Conservation (phyloP, 2,113 vertebrate genomes). For the Natator depressus region DNA sequence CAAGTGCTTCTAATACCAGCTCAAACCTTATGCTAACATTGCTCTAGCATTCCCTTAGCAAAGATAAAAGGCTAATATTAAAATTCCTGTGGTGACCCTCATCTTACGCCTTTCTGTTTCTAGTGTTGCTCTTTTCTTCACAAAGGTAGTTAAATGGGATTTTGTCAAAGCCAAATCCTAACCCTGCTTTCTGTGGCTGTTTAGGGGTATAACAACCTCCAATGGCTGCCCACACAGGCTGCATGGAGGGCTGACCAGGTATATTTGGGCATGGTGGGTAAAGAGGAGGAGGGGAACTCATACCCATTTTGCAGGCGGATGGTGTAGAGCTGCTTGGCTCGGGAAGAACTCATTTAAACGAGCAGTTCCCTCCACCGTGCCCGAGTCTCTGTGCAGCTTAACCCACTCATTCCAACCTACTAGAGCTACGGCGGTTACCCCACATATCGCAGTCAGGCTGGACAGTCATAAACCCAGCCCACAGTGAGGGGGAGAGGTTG, state of each 20-base stretch:
- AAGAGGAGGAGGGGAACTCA: not conserved
- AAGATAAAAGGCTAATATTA: not conserved
- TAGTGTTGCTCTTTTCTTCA: not conserved
- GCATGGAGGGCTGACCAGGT: not conserved
- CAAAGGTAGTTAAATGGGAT: not conserved
- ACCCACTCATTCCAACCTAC: not conserved
- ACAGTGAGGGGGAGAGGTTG: not conserved
- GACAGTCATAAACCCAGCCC: not conserved
- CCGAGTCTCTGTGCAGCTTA: not conserved
- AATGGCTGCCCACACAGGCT: not conserved
- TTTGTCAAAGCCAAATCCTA: not conserved
- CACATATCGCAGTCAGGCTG: not conserved
- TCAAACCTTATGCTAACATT: not conserved
- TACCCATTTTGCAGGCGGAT: not conserved
- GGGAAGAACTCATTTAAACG: not conserved
- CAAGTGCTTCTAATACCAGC: not conserved
- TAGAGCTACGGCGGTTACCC: not conserved
- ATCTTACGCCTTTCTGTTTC: not conserved
- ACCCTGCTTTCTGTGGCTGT: not conserved
- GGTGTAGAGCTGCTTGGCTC: not conserved
- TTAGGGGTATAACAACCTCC: fast-evolving
- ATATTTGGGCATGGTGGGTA: not conserved
- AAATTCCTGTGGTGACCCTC: not conserved
- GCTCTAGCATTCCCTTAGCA: not conserved
- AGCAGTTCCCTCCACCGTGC: not conserved